Conservation (phyloP, 2,888 invertebrate species). For the Linyphia triangularis region DNA sequence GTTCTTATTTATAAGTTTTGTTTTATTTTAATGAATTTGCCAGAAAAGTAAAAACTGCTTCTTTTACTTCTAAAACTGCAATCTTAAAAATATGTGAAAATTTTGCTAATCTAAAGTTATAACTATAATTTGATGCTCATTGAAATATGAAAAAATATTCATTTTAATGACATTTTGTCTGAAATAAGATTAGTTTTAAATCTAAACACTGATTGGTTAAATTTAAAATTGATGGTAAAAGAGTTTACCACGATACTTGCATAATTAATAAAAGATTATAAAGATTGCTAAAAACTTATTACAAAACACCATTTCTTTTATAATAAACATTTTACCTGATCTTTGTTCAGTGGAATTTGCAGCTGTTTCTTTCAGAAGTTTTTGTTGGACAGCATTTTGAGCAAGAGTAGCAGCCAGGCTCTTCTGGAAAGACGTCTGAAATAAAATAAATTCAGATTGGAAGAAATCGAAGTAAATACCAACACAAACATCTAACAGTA, state of each 20-base stretch:
- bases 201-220: background rate
- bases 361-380: constrained; percentile 59
- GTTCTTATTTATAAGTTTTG: too few species aligned
- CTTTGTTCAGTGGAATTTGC: constrained; percentile 27
- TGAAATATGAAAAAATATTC: too few species aligned
- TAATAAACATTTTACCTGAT: background rate
- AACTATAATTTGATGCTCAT: too few species aligned
- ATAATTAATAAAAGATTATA: background rate
- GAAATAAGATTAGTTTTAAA: too few species aligned
- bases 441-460: background rate
- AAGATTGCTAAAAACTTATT: background rate
- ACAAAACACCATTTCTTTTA: background rate
- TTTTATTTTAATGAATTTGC: too few species aligned
- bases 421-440: constrained; percentile 66
- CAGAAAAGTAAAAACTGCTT: too few species aligned
- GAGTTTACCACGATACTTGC: background rate
- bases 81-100: too few species aligned
- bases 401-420: constrained; percentile 69
- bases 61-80: too few species aligned
- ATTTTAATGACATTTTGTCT: too few species aligned
- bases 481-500: too few species aligned
- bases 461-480: too few species aligned
- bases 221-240: background rate
- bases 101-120: too few species aligned
- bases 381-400: constrained; percentile 70